These are phyloP conservation scores for Seira sanloemensis DNA, from an alignment of 2,888 invertebrate species.

Conservation along the genomic window DNA sequence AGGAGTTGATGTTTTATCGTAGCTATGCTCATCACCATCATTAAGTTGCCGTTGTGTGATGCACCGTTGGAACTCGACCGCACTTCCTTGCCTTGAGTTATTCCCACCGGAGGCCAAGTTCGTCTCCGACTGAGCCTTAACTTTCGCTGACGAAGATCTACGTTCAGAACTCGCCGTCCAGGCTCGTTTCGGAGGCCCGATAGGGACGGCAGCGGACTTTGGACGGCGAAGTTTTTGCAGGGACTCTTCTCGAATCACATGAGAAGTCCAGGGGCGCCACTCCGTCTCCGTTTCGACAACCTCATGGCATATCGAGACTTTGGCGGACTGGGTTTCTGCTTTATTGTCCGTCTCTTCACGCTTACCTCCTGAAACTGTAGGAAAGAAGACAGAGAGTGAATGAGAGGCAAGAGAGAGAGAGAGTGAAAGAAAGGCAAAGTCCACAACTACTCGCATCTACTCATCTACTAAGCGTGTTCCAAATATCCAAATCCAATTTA, in stretches of 20 bases:
- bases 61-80: conserved; percentile 20
- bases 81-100: conserved; percentile 28
- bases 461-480: background rate
- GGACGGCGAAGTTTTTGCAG: conserved; percentile 65
- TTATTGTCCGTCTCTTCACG: conserved; percentile 54
- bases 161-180: conserved; percentile 69
- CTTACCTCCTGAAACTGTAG: conserved; percentile 50
- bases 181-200: conserved; percentile 70
- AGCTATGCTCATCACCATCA: conserved; percentile 46
- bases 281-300: conserved; percentile 67
- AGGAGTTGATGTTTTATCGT: conserved; percentile 51
- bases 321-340: conserved; percentile 69
- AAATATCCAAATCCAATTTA: conserved; percentile 9
- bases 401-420: no score
- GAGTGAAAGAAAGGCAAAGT: no score
- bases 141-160: conserved; percentile 68
- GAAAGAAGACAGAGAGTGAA: background rate
- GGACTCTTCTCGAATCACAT: conserved; percentile 67
- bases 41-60: conserved; percentile 20
- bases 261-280: conserved; percentile 70
- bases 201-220: conserved; percentile 66
- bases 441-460: background rate
- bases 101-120: conserved; percentile 2
- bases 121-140: conserved; percentile 23
- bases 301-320: conserved; percentile 70